Evolutionary conservation across 2,888 invertebrate genomes (phyloP), one percentile per base, ranked within the genome.

Genomic region (Baccha elongata): DNA sequence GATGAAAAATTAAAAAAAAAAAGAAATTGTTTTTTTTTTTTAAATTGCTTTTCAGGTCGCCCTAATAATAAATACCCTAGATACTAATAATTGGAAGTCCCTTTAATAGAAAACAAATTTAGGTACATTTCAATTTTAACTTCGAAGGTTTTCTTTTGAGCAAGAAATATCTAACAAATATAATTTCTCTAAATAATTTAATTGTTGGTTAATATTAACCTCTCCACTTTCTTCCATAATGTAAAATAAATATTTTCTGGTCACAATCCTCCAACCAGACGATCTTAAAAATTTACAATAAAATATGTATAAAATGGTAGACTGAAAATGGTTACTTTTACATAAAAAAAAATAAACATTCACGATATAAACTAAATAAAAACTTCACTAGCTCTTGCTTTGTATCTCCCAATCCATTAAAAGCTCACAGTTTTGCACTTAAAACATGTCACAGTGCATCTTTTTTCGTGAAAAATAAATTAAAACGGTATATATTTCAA

Each of bases 151-250:
- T 42, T 42, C 17, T 15, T 7, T 42, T 42, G 42, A 21, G 10
- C 21, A 2, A 17, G 15, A 21, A 11, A 44, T 10, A 44, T 44
- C 11, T 44, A 19, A 19, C 10, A 44, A 2, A 4, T 42, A n/a
- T n/a, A 11, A 11, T 35, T 35, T 35, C 11, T 44, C 19, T 44
- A 44, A 44, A 44, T 44, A 44, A 21, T 44, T 21, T 21, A 44
- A 21, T 44, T 44, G 8, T 19, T 44, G 8, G 44, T 7, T 44
- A 2, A 44, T 44, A 44, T 44, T 5, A 17, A 10, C 19, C 5
- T 44, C 44, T 44, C 11, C 44, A 10, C 44, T 44, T 44, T 44
- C 44, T 44, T 44, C 44, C 44, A 44, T 44, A 44, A 21, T 44
- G 10, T 44, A 11, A 44, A 44, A 44, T 44, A 44, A 44, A 44